Base-by-base conservation (phyloP, 2,113 vertebrate species). In the Scophthalmus maximus region DNA sequence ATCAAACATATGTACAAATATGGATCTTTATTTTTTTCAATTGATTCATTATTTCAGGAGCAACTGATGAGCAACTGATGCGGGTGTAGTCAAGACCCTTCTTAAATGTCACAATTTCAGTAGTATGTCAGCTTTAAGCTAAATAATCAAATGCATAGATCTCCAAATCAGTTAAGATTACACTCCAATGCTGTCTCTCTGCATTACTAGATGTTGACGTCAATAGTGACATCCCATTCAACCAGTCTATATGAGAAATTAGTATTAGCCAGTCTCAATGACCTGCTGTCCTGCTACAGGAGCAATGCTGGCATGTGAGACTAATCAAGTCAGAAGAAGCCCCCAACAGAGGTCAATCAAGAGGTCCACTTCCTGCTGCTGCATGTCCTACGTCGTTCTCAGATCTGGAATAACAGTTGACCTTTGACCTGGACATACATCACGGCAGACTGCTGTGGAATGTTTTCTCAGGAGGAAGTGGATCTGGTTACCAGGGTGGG, bases 341-440 rank as follows among this genome's bases (percentile, higher is more conserved):
- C n/a, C 46, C 60, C 22, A 59, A 72, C 52, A 65, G 10, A 66
- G 72, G 51, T 81, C 68, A 59, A 51, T 76, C 23, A 65, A 71
- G 27, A 59, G 27, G 60, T 79, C 38, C 20, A 59, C 79, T 83
- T 91, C 78, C 81, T 82, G 64, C 74, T 67, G 47, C 71, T 73
- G 49, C 68, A 65, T 66, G 72, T 82, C 66, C 75, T 79, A 73
- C 63, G 59, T 44, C 1, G n/a, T 49, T 71, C 56, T 53, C 7
- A 65, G 68, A 74, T 75, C 78, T 88, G 82, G 87, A 86, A 90
- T 78, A 92, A 81, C 61, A 58, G 63, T 77, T 92, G 87, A 87
- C 86, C 88, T 87, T 73, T 90, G 84, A 88, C 88, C 83, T 69
- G 66, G 69, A 78, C 86, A 88, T 86, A 89, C 71, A 91, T 91